A percentile compares a stretch with the other conserved stretches of the same genome.
These are phyloP conservation scores for Drosophila limbata DNA, from an alignment of 2,888 invertebrate genomes.

Conservation along the genomic window DNA sequence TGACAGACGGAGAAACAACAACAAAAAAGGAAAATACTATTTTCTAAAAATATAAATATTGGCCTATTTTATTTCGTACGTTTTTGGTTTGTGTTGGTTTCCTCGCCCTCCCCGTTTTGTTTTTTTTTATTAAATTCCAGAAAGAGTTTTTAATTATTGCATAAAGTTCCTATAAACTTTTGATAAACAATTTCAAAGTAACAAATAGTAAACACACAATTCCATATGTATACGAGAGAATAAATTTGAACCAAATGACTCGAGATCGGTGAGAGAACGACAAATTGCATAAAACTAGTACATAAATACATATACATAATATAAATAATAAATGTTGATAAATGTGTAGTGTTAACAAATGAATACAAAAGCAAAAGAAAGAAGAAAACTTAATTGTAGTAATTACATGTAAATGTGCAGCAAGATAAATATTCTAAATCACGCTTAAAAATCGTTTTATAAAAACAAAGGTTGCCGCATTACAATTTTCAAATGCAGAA, in stretches of 20 bases:
- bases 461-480: slow-evolving; percentile 39
- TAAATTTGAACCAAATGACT: slow-evolving; percentile 24
- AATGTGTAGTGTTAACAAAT: slow-evolving; percentile 78
- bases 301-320: slow-evolving; percentile 38
- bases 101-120: slow-evolving; percentile 9
- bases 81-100: slow-evolving; percentile 17
- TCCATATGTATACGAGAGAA: slow-evolving; percentile 67
- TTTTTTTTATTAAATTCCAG: slow-evolving; percentile 23
- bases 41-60: slow-evolving; percentile 74
- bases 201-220: slow-evolving; percentile 31
- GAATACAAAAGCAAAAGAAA: slow-evolving; percentile 29
- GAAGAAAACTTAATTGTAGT: slow-evolving; percentile 39
- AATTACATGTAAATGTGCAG: slow-evolving; percentile 53
- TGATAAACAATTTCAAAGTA: slow-evolving; percentile 42
- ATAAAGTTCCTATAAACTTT: slow-evolving; percentile 67
- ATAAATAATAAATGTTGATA: slow-evolving; percentile 75
- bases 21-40: slow-evolving; percentile 63
- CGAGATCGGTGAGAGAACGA: slow-evolving; percentile 29
- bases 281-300: slow-evolving; percentile 39
- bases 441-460: slow-evolving; percentile 54
- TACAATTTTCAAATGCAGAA: slow-evolving; percentile 61
- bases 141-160: slow-evolving; percentile 38
- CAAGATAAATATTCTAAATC: slow-evolving; percentile 57
- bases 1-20: slow-evolving; percentile 49
- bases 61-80: slow-evolving; percentile 41